Evolutionary conservation across 1,140 invertebrate genomes (phyloP).

Genomic region (Leptopilina clavipes): DNA sequence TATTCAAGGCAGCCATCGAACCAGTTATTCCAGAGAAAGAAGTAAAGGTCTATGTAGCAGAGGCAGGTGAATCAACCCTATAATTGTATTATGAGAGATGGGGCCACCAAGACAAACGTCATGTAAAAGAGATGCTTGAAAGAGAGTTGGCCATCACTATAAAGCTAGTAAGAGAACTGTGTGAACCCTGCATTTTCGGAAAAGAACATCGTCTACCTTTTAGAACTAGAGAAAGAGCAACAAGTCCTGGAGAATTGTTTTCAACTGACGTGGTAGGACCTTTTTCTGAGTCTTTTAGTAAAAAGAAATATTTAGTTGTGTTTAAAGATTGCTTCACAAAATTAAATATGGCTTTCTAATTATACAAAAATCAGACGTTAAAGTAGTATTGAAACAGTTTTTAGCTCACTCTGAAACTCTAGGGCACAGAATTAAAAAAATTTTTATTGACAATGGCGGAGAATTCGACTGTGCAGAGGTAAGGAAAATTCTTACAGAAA

Average conservation of each 20-base stretch:
- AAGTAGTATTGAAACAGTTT: slow-evolving; percentile 51
- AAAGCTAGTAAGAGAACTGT: slow-evolving; percentile 50
- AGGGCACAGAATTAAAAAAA: slow-evolving; percentile 54
- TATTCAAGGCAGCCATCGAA: slow-evolving; percentile 51
- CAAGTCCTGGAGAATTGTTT: slow-evolving; percentile 56
- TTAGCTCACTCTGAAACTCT: slow-evolving; percentile 49
- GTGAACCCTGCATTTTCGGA: slow-evolving; percentile 59
- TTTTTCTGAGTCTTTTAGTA: slow-evolving; percentile 55
- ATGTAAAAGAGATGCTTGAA: slow-evolving; percentile 51
- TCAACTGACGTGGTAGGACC: slow-evolving; percentile 60
- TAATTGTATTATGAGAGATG: slow-evolving; percentile 58
- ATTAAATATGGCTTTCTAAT: slow-evolving; percentile 60
- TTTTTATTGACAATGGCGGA: slow-evolving; percentile 62
- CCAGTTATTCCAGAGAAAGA: slow-evolving; percentile 40
- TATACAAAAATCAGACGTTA: slow-evolving; percentile 58
- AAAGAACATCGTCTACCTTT: slow-evolving; percentile 62
- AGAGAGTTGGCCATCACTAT: slow-evolving; percentile 51
- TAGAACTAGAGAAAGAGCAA: slow-evolving; percentile 52
- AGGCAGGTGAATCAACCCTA: slow-evolving; percentile 32
- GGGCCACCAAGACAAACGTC: slow-evolving; percentile 60
- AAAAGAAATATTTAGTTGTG: slow-evolving; percentile 58
- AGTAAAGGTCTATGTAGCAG: slow-evolving; percentile 38
- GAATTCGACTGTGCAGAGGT: slow-evolving; percentile 63
- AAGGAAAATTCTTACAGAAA: slow-evolving; percentile 49
- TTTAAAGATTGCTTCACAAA: slow-evolving; percentile 61